Evolutionary conservation across 37 sponge, comb jelly and placozoan genomes (phyloP).

Genomic region (Cladorhizidae sp.): DNA sequence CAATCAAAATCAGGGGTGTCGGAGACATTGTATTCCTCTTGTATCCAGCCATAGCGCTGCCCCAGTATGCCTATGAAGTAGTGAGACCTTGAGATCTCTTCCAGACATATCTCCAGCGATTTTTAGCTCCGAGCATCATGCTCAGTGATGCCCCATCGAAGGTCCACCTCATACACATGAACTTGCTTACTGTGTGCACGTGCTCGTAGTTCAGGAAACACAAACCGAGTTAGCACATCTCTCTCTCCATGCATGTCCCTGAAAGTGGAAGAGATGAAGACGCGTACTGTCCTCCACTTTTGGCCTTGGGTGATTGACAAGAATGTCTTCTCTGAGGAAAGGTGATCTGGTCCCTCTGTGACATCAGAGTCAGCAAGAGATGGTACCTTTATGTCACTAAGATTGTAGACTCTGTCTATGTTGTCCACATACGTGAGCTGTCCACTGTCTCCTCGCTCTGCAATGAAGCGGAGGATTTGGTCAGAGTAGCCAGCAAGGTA

Average conservation of each 20-base stretch:
- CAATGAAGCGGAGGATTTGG: conserved; percentile 95
- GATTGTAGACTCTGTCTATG: conserved; percentile 89
- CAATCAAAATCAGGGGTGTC: conserved; percentile 86
- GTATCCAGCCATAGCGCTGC: conserved; percentile 93
- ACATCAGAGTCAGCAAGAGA: conserved; percentile 28
- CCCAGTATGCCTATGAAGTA: conserved; percentile 94
- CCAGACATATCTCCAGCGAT: conserved; percentile 89
- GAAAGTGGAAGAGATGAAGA: conserved; percentile 98
- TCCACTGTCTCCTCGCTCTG: conserved; percentile 89
- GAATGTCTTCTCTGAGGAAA: conserved; percentile 47
- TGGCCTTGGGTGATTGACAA: conserved; percentile 35
- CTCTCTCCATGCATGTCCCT: conserved; percentile 96
- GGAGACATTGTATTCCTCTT: conserved; percentile 66
- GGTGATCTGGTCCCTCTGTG: background rate
- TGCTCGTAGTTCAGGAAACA: conserved; percentile 92
- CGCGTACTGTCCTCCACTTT: conserved; percentile 84
- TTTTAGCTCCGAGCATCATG: conserved; percentile 76
- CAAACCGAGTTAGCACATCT: conserved; percentile 89
- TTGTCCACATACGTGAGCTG: conserved; percentile 93
- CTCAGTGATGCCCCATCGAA: conserved; percentile 99
- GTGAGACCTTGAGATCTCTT: conserved; percentile 83
- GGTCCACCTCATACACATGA: conserved; percentile 93
- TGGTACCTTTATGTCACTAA: conserved; percentile 55
- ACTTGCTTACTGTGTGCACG: conserved; percentile 64
- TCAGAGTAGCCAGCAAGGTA: conserved; percentile 95